Conservation (phyloP, 2,113 vertebrate genomes). For the Anas platyrhynchos region DNA sequence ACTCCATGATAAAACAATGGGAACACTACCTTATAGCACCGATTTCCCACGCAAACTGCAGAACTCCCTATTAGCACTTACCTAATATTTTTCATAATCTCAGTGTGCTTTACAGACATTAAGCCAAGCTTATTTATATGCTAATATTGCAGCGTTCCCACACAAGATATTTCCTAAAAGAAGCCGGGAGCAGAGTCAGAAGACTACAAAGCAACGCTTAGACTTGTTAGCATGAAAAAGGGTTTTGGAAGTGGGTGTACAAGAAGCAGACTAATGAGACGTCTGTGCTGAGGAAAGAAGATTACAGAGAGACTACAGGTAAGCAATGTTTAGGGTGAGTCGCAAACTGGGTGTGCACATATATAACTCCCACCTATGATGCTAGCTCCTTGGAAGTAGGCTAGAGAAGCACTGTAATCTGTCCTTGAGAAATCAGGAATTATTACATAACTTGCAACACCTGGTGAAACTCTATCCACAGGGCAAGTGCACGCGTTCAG, state of each 20-base stretch:
- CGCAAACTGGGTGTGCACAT: conserved; percentile 54
- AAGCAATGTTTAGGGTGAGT: conserved; percentile 58
- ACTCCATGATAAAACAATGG: neutral
- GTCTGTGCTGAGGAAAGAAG: conserved; percentile 51
- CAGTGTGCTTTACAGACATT: conserved; percentile 47
- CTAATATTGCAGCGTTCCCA: conserved; percentile 65
- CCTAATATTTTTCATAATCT: conserved; percentile 58
- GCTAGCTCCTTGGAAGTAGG: conserved; percentile 56
- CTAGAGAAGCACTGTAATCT: conserved; percentile 50
- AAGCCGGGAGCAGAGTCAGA: conserved; percentile 60
- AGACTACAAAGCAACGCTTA: conserved; percentile 66
- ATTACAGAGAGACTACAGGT: conserved; percentile 54
- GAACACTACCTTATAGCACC: neutral
- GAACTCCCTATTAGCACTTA: conserved; percentile 33
- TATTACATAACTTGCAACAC: conserved; percentile 59
- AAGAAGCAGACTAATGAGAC: conserved; percentile 64
- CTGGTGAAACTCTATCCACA: conserved; percentile 40
- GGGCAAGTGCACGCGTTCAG: neutral
- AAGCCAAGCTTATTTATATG: conserved; percentile 63
- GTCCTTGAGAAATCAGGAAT: conserved; percentile 52
- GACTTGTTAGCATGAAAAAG: conserved; percentile 67
- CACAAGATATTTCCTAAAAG: conserved; percentile 65
- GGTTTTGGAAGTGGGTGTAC: conserved; percentile 60
- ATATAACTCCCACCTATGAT: conserved; percentile 51
- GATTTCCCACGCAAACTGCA: conserved; percentile 55